Evolutionary conservation across 2,113 vertebrate species (phyloP), one percentile per base, ranked within the genome.

Genomic region (Ramphastos sulfuratus): DNA sequence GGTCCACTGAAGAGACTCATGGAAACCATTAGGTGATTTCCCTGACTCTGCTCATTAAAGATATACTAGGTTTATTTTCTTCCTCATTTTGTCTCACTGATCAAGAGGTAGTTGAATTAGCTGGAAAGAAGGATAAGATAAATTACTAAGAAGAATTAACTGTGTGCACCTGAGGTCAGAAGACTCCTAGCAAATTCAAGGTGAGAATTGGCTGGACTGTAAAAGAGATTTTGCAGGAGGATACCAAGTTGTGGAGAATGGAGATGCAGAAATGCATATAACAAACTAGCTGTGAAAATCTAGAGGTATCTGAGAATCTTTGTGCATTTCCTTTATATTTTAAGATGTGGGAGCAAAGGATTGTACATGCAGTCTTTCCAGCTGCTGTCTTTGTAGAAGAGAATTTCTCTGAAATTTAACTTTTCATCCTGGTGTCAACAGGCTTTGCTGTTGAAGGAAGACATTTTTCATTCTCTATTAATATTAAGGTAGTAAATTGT

Each of bases 61-160:
- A 63, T 82, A 76, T 13, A 52, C 72, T 48, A 31, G 56, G 60
- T 89, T 85, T 83, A 70, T 93, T 93, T 85, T 91, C 87, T 92
- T 87, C 56, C 50, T 58, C 61, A 44, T 61, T 65, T 87, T 25
- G 37, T 81, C n/a, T 82, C 35, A 5, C 80, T 96, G 86, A 94
- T 89, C 61, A 90, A 81, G 79, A 60, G 78, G 77, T 91, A 96
- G 92, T 88, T 93, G 76, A 94, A 91, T 91, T 95, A 94, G 54
- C 61, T 92, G 72, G 58, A 75, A 88, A 93, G 82, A 84, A 85
- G 82, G 69, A 7, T 59, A 70, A 85, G 92, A 91, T 78, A 71
- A 91, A 87, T 93, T 85, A 74, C 1, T 6, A 33, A 48, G 85
- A 67, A 60, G 85, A 95, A 89, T 86, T 75, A 89, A 39, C 70